Conservation (phyloP, 2,888 invertebrate genomes). For the Drosophila sordidula region DNA sequence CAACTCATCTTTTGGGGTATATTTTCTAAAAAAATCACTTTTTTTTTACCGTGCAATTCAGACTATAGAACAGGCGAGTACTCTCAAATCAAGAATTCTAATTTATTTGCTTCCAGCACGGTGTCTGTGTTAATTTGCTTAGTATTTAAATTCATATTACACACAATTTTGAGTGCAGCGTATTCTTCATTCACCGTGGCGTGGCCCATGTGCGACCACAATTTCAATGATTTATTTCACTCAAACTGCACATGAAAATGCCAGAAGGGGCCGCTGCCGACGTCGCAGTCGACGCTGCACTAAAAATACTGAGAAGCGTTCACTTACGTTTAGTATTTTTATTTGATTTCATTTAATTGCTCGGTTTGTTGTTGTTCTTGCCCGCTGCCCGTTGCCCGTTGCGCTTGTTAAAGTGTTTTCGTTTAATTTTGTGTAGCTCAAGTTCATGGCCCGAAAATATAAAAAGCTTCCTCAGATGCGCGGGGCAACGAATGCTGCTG, state of each 20-base stretch:
- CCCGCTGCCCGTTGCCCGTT: conserved; percentile 34
- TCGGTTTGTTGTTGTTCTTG: conserved; percentile 22
- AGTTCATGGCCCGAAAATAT: conserved; percentile 72
- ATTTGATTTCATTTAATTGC: conserved; percentile 71
- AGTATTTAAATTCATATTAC: too few species aligned
- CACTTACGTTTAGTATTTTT: conserved; percentile 48
- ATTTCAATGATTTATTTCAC: conserved; percentile 68
- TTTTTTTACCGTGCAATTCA: too few species aligned
- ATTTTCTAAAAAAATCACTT: too few species aligned
- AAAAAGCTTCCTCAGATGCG: conserved; percentile 59
- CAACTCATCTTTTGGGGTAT: too few species aligned
- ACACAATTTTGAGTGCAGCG: conserved; percentile 4
- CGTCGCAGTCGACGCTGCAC: conserved; percentile 46
- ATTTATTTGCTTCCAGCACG: background rate
- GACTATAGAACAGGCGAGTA: background rate
- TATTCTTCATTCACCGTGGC: conserved; percentile 8
- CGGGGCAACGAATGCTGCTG: conserved; percentile 33
- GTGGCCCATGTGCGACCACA: conserved; percentile 3
- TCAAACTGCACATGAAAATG: conserved; percentile 55
- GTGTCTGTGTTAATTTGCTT: too few species aligned
- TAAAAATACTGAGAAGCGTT: conserved; percentile 62
- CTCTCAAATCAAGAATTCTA: background rate
- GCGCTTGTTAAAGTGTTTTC: conserved; percentile 67
- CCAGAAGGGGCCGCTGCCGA: conserved; percentile 40
- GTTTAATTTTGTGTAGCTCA: conserved; percentile 64